A percentile compares a stretch with the other conserved stretches of the same genome.
phyloP scores from a whole-genome alignment of 2,888 invertebrate species.

The Caenorhabditis sp. region DNA sequence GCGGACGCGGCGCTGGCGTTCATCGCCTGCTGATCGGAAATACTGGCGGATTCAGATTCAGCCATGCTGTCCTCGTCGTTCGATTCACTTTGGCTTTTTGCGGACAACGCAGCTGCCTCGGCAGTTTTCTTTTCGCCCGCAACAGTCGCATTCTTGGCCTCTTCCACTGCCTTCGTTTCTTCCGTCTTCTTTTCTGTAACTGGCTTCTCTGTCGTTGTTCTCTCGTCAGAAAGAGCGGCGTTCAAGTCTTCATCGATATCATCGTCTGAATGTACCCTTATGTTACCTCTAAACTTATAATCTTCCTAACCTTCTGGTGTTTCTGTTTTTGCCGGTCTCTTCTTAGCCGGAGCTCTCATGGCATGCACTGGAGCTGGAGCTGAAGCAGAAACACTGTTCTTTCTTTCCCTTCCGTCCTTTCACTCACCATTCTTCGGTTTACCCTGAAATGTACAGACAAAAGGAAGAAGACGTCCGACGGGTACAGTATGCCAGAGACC shows the following conservation, averaged over 20 bases:
- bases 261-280: slow-evolving; percentile 2
- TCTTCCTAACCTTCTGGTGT: not conserved
- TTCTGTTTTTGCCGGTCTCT: slow-evolving; percentile 11
- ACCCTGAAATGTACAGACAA: slow-evolving; percentile 52
- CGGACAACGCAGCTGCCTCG: not conserved
- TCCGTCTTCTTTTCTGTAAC: not conserved
- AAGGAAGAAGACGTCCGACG: slow-evolving; percentile 34
- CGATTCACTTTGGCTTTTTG: slow-evolving; percentile 1
- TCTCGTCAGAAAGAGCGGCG: slow-evolving; percentile 25
- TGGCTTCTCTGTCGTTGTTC: not conserved
- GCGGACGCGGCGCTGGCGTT: slow-evolving; percentile 9
- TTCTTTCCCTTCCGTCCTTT: not conserved
- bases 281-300: not conserved
- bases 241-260: slow-evolving; percentile 41
- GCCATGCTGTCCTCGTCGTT: slow-evolving; percentile 1
- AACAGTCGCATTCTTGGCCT: slow-evolving; percentile 19
- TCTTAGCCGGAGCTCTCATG: slow-evolving; percentile 45
- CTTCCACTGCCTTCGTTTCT: slow-evolving; percentile 21
- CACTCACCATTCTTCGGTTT: slow-evolving; percentile 27
- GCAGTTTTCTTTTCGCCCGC: slow-evolving; percentile 7
- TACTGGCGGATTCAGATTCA: slow-evolving; percentile 1
- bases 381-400: not conserved
- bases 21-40: slow-evolving; percentile 3
- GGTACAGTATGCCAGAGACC: slow-evolving; percentile 42
- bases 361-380: slow-evolving; percentile 33